Evolutionary conservation across 2,797 vertebrate species (phyloP).

Genomic region (Glossophaga mutica): DNA sequence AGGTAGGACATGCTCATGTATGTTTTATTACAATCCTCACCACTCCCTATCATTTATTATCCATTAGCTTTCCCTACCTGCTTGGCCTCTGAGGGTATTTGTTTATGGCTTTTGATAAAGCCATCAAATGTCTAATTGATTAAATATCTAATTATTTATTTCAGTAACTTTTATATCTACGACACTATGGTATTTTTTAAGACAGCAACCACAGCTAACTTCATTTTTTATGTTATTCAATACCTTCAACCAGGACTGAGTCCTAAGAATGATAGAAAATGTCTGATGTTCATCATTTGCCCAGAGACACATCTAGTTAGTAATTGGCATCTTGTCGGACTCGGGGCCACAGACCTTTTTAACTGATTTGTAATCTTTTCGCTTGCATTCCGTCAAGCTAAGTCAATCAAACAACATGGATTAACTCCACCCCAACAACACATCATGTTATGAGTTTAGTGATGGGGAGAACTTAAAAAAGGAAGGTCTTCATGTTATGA

Average conservation of each 20-base stretch:
- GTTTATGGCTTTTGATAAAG: background rate
- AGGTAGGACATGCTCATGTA: background rate
- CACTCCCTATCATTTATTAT: background rate
- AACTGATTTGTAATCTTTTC: background rate
- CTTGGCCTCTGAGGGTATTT: background rate
- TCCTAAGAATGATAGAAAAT: background rate
- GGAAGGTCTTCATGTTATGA: background rate
- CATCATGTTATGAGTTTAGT: background rate
- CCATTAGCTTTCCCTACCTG: background rate
- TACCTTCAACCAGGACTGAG: background rate
- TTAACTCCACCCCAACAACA: background rate
- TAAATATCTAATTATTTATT: background rate
- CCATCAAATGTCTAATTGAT: background rate
- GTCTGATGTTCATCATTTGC: background rate
- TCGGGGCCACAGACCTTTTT: background rate
- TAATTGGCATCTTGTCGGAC: background rate
- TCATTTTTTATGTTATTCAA: background rate
- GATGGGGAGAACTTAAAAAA: background rate
- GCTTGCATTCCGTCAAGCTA: background rate
- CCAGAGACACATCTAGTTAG: background rate
- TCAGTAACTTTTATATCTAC: background rate
- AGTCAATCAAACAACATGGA: background rate
- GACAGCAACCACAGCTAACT: background rate
- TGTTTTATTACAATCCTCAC: background rate
- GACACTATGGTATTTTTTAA: background rate